phyloP scores from a whole-genome alignment of 2,888 invertebrate genomes.

The Protophormia terraenovae region DNA sequence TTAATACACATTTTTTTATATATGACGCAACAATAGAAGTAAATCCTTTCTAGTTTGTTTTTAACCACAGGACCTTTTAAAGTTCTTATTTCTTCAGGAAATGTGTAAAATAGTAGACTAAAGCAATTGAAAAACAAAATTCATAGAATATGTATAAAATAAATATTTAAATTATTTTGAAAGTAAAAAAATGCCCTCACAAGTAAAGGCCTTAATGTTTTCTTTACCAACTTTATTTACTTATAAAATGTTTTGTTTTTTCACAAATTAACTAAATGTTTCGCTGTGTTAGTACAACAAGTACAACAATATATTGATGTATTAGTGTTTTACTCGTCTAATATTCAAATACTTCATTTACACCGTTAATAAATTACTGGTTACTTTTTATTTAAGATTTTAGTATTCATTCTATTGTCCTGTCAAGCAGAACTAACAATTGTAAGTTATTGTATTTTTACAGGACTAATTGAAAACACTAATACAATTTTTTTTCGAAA shows the following conservation, averaged over 20 bases:
- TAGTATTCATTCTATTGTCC: slow-evolving; percentile 59
- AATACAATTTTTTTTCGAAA: not conserved
- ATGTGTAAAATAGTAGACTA: too few relatives aligned
- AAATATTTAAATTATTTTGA: too few relatives aligned
- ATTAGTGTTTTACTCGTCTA: not conserved
- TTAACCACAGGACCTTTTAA: too few relatives aligned
- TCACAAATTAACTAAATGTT: slow-evolving; percentile 35
- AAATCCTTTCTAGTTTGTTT: too few relatives aligned
- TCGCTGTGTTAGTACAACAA: not conserved
- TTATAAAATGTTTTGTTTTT: slow-evolving; percentile 4
- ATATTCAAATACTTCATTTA: slow-evolving; percentile 25
- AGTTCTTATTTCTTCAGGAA: too few relatives aligned
- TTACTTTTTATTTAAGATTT: slow-evolving; percentile 41
- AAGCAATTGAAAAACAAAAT: too few relatives aligned
- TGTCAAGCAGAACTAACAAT: slow-evolving; percentile 47
- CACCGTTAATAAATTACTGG: slow-evolving; percentile 28
- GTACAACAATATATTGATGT: not conserved
- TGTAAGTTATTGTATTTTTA: slow-evolving; percentile 43
- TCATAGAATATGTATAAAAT: too few relatives aligned
- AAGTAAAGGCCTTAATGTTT: too few relatives aligned
- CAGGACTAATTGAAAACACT: not conserved
- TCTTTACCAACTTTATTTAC: slow-evolving; percentile 10
- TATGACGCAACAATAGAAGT: too few relatives aligned
- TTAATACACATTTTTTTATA: too few relatives aligned
- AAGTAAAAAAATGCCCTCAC: too few relatives aligned